Evolutionary conservation across 92 coral and sea anemone species (phyloP).

Genomic region (Anthopleura xanthogrammica): DNA sequence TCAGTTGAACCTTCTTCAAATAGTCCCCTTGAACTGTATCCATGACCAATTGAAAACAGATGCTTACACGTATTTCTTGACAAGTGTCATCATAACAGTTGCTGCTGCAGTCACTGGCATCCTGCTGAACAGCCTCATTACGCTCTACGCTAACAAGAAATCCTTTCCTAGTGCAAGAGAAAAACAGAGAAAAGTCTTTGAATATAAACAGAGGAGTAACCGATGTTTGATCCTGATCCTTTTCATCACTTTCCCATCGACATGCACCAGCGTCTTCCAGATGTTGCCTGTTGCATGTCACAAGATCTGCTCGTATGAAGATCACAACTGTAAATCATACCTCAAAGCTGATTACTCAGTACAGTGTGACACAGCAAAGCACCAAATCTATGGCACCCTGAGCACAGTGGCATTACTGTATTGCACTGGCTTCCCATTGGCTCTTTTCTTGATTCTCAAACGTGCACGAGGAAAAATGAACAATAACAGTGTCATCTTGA

Average conservation of each 20-base stretch:
- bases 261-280: slow-evolving; percentile 48
- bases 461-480: neutral
- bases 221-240: slow-evolving; percentile 46
- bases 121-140: neutral
- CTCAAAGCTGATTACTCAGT: slow-evolving; percentile 62
- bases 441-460: neutral
- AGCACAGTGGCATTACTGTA: slow-evolving; percentile 26
- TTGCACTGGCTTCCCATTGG: slow-evolving; percentile 16
- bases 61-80: slow-evolving; percentile 38
- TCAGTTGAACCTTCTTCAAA: slow-evolving; percentile 55
- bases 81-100: slow-evolving; percentile 20
- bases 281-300: slow-evolving; percentile 26
- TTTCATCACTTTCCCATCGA: slow-evolving; percentile 58
- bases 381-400: slow-evolving; percentile 19
- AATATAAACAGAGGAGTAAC: slow-evolving; percentile 28
- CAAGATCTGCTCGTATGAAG: slow-evolving; percentile 42
- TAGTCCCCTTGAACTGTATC: slow-evolving; percentile 59
- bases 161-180: neutral
- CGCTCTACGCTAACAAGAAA: neutral
- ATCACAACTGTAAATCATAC: slow-evolving; percentile 35
- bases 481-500: neutral
- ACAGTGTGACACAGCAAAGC: slow-evolving; percentile 38
- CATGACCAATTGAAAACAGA: slow-evolving; percentile 31
- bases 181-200: slow-evolving; percentile 2
- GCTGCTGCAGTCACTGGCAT: slow-evolving; percentile 19